A percentile compares a stretch with the other conserved stretches of the same genome.
Evolutionary conservation across 2,888 invertebrate genomes (phyloP).

Genomic region (Polydrusus pterygomalis): DNA sequence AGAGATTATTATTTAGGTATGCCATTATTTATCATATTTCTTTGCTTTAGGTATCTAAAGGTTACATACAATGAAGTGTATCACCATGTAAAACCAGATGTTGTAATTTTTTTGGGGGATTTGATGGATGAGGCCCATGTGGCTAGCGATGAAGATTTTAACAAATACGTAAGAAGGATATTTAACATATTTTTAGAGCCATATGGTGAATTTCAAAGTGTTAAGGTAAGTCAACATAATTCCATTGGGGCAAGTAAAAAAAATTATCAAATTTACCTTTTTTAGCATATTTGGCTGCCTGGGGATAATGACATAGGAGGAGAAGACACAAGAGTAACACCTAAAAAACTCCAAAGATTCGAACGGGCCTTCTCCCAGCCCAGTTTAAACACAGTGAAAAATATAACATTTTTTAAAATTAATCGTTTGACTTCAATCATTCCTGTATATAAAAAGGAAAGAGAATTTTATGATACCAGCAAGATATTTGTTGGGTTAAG

Average conservation of each 20-base stretch:
- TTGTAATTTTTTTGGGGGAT: slow-evolving; percentile 94
- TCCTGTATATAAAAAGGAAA: slow-evolving; percentile 74
- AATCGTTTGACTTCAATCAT: slow-evolving; percentile 81
- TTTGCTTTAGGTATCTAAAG: slow-evolving; percentile 80
- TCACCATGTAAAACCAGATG: slow-evolving; percentile 84
- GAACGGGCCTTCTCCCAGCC: slow-evolving; percentile 84
- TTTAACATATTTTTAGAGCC: slow-evolving; percentile 77
- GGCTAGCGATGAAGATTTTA: slow-evolving; percentile 81
- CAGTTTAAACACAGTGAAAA: slow-evolving; percentile 76
- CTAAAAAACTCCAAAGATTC: slow-evolving; percentile 82
- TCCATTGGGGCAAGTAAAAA: neutral
- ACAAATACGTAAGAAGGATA: slow-evolving; percentile 84
- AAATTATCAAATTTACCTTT: slow-evolving; percentile 13
- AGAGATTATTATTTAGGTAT: too few relatives aligned
- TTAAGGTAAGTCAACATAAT: slow-evolving; percentile 63
- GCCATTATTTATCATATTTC: too few relatives aligned
- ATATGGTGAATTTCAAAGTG: slow-evolving; percentile 62
- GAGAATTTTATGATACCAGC: slow-evolving; percentile 69
- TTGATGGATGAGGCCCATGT: slow-evolving; percentile 95
- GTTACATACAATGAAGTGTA: slow-evolving; percentile 86
- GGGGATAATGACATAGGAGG: slow-evolving; percentile 99
- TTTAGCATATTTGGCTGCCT: slow-evolving; percentile 87
- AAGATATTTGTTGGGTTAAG: slow-evolving; percentile 81
- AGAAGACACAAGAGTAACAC: slow-evolving; percentile 83
- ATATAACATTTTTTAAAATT: slow-evolving; percentile 83